Evolutionary conservation across 2,113 vertebrate species (phyloP), one percentile per base, ranked within the genome.

Genomic region (Galemys pyrenaicus): DNA sequence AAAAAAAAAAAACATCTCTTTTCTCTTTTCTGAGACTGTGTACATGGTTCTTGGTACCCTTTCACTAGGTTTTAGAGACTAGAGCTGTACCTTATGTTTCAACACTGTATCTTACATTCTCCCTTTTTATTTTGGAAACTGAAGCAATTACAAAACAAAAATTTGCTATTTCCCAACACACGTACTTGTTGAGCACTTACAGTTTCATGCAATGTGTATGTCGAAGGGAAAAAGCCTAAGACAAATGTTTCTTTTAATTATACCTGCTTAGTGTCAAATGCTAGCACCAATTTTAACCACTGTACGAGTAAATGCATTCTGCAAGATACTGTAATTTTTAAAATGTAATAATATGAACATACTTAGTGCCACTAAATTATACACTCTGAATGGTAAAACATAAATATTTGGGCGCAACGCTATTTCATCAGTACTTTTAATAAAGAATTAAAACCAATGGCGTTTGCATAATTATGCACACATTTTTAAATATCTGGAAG

Each of bases 51-150:
- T n/a, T n/a, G n/a, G n/a, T n/a, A n/a, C n/a, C n/a, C n/a, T n/a
- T n/a, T n/a, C n/a, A n/a, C n/a, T n/a, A n/a, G 95, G 96, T 87
- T 94, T 93, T 98, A 98, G 98, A 88, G 20, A 56, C 96, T 98
- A 99, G 99, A 98, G 98, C 96, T 97, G 98, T 99, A 98, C 98
- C 98, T 99, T 99, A 8, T 98, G 94, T 97, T 84, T 97, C 98
- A 97, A 67, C 81, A 81, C 97, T 99, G 16, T 10, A 98, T 98
- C 98, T 98, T 98, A 96, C 98, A 98, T 79, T 91, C 96, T 97
- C 97, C 98, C 96, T 98, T 90, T 96, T 92, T 97, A 96, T 98
- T 98, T 98, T 97, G 41, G 64, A 84, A 98, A n/a, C 37, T 56
- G n/a, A 71, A 99, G 99, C 99, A 99, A 99, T 99, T 98, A 98